Conservation (phyloP, 2,888 invertebrate species). For the Linyphia triangularis region DNA sequence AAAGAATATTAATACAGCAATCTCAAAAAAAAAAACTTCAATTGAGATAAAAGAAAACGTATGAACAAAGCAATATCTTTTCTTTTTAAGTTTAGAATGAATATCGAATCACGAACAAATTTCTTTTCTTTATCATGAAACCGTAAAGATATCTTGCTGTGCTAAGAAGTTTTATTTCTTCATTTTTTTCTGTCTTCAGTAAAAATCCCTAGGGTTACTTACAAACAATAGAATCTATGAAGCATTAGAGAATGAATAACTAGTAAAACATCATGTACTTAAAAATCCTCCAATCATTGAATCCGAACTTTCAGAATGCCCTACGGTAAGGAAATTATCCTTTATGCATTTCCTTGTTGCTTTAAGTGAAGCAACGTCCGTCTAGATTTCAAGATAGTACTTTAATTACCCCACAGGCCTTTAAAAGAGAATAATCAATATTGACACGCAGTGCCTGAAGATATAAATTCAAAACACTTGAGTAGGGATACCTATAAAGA, state of each 20-base stretch:
- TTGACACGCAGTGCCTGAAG: neutral
- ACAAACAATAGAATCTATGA: neutral
- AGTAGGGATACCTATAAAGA: neutral
- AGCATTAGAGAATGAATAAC: neutral
- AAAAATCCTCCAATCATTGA: too few species aligned
- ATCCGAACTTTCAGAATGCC: neutral
- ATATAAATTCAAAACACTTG: neutral
- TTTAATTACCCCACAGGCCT: neutral
- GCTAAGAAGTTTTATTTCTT: neutral
- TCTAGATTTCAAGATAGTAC: neutral
- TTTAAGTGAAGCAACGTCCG: neutral
- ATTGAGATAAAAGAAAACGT: too few species aligned
- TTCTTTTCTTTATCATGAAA: neutral
- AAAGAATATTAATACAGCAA: too few species aligned
- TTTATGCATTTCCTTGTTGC: neutral
- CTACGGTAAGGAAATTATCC: neutral
- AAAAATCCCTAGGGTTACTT: neutral
- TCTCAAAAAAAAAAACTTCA: too few species aligned
- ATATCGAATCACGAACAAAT: neutral
- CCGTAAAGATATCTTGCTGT: neutral
- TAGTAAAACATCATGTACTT: neutral
- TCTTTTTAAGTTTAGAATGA: neutral
- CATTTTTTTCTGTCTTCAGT: neutral
- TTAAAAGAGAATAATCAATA: neutral
- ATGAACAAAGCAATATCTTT: neutral